Percentiles rank a stretch among this genome's conserved stretches.
Conservation (phyloP, 2,888 invertebrate species). For the Gymnosoma rotundatum region DNA sequence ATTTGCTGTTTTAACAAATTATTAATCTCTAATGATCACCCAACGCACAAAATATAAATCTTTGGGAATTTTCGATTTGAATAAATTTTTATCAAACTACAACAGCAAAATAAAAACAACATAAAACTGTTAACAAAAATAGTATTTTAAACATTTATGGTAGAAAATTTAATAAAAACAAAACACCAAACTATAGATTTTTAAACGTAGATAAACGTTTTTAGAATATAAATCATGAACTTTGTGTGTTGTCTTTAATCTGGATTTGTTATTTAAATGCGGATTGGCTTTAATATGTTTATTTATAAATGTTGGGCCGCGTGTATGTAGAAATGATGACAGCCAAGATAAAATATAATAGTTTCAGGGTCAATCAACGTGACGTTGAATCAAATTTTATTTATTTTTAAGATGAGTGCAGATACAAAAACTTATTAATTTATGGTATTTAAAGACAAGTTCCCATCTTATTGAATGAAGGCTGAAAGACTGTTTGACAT, state of each 20-base stretch:
- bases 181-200: conserved; percentile 24
- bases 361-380: conserved; percentile 56
- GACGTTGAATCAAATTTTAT: conserved; percentile 39
- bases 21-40: conserved; percentile 61
- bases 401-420: background rate
- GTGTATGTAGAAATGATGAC: background rate
- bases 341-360: background rate
- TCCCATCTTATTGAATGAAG: conserved; percentile 1
- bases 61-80: conserved; percentile 28
- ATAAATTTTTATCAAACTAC: conserved; percentile 30
- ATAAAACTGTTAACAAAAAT: conserved; percentile 73
- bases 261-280: conserved; percentile 45
- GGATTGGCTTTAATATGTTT: background rate
- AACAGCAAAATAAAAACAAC: conserved; percentile 2
- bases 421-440: conserved; percentile 14
- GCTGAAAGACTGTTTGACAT: background rate
- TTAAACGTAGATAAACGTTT: conserved; percentile 48
- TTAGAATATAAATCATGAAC: conserved; percentile 48
- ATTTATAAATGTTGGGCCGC: background rate
- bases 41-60: conserved; percentile 41
- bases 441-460: conserved; percentile 15
- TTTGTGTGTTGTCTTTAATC: conserved; percentile 47
- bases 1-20: conserved; percentile 60
- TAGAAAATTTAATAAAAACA: conserved; percentile 31
- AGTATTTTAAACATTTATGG: conserved; percentile 72